Conservation (phyloP, 2,797 vertebrate genomes). For the Chrysocyon brachyurus region DNA sequence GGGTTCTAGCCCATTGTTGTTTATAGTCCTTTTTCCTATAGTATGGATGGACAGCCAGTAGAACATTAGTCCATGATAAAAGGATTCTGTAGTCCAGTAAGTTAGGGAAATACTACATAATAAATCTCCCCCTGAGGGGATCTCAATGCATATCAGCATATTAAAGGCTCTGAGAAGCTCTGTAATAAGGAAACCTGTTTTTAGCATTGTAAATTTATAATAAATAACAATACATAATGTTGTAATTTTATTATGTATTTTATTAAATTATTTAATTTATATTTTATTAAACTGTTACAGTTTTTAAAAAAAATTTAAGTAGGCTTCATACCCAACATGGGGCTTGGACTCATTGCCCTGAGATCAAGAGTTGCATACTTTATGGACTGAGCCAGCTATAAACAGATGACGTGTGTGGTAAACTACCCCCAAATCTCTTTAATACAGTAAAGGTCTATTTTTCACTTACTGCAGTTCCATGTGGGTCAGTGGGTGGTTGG, state of each 20-base stretch:
- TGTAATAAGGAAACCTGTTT: conserved; percentile 15
- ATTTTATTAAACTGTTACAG: neutral
- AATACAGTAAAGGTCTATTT: neutral
- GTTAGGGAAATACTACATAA: neutral
- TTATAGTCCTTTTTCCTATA: neutral
- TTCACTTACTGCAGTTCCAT: neutral
- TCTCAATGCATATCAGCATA: neutral
- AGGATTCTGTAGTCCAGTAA: neutral
- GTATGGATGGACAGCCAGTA: neutral
- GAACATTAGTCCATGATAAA: neutral
- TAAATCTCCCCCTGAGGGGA: neutral
- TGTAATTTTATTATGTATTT: neutral
- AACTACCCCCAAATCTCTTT: neutral
- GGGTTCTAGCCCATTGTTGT: neutral
- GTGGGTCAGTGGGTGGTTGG: neutral
- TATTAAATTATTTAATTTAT: neutral
- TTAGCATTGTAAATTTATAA: conserved; percentile 37
- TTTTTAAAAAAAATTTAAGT: neutral
- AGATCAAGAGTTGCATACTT: neutral
- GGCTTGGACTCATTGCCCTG: neutral
- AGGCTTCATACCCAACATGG: neutral
- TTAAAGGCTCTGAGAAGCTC: neutral
- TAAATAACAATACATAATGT: neutral
- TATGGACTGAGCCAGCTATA: neutral
- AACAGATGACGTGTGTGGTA: neutral